These are phyloP conservation scores for Pampus argenteus DNA, from an alignment of 2,797 vertebrate species.

Conservation along the genomic window DNA sequence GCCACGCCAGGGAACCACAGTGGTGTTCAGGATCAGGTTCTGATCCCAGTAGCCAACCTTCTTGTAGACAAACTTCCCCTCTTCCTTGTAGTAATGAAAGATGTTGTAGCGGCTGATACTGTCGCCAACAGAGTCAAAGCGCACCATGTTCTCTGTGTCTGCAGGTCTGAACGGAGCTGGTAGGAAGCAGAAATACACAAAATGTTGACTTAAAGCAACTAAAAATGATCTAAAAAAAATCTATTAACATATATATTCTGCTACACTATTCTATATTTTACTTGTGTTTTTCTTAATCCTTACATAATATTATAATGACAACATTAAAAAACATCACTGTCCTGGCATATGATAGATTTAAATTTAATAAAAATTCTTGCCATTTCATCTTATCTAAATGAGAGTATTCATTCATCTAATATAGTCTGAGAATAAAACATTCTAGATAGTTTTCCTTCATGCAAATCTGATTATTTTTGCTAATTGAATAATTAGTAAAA, in stretches of 20 bases:
- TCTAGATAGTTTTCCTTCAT: slow-evolving; percentile 15
- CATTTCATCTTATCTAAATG: slow-evolving; percentile 13
- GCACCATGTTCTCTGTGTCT: slow-evolving; percentile 89
- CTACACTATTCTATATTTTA: no score
- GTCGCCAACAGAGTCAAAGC: slow-evolving; percentile 93
- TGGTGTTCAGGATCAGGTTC: slow-evolving; percentile 90
- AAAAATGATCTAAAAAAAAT: no score
- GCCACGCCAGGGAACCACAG: slow-evolving; percentile 89
- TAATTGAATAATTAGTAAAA: slow-evolving; percentile 46
- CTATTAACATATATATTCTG: no score
- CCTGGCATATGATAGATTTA: neutral
- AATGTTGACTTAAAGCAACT: slow-evolving; percentile 8
- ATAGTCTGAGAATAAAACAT: slow-evolving; percentile 29
- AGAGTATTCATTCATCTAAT: slow-evolving; percentile 13
- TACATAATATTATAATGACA: neutral
- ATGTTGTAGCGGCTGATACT: slow-evolving; percentile 98
- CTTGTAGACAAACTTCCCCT: slow-evolving; percentile 89
- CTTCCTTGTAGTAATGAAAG: slow-evolving; percentile 92
- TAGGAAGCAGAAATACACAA: slow-evolving; percentile 24
- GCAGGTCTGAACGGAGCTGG: slow-evolving; percentile 93
- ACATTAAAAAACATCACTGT: neutral
- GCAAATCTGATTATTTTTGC: slow-evolving; percentile 46
- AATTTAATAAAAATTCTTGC: slow-evolving; percentile 7
- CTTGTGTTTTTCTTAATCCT: no score
- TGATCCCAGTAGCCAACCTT: slow-evolving; percentile 98